Evolutionary conservation across 2,113 vertebrate species (phyloP).

Genomic region (Himantopus leucocephalus): DNA sequence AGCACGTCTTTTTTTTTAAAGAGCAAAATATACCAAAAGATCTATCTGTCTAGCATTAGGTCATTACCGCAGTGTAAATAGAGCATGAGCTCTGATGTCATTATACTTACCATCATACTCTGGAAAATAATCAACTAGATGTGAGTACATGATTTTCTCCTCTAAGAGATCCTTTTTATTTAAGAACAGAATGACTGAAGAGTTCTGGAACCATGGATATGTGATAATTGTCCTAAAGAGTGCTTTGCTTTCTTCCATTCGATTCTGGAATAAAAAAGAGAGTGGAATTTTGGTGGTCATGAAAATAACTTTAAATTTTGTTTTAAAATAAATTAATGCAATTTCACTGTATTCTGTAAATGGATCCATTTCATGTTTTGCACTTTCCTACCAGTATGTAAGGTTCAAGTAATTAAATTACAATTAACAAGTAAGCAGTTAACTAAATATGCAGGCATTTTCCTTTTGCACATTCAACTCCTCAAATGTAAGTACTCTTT

Average conservation of each 20-base stretch:
- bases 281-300: neutral
- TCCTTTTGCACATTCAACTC: neutral
- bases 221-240: conserved; percentile 94
- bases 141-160: conserved; percentile 96
- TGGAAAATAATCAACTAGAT: conserved; percentile 94
- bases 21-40: neutral
- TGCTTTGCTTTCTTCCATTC: conserved; percentile 96
- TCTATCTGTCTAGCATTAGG: neutral
- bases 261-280: conserved; percentile 77
- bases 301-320: neutral
- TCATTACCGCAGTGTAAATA: neutral
- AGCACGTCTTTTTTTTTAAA: neutral
- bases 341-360: neutral
- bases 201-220: conserved; percentile 94
- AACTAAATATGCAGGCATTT: neutral
- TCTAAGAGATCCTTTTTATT: conserved; percentile 97
- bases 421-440: neutral
- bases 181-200: conserved; percentile 94
- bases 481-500: neutral
- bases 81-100: neutral
- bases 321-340: neutral
- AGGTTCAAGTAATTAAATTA: neutral
- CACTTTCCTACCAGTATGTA: neutral
- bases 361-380: neutral
- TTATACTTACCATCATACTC: conserved; percentile 89